Evolutionary conservation across 2,797 vertebrate genomes (phyloP).

Genomic region (Labroides dimidiatus): DNA sequence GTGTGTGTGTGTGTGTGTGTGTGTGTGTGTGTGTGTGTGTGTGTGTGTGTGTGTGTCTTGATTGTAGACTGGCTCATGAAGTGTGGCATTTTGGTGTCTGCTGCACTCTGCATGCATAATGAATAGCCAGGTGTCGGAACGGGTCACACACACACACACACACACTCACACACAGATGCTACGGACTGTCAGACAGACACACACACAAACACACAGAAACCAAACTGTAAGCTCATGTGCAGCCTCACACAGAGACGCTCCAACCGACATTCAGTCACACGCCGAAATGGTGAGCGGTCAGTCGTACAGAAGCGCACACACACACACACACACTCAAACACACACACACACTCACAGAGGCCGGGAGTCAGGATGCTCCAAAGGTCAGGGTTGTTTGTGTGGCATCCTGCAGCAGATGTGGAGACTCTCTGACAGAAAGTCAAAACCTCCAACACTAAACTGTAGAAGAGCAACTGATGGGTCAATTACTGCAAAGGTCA

Average conservation of each 20-base stretch:
- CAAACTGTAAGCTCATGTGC: conserved; percentile 30
- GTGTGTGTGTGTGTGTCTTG: conserved; percentile 48
- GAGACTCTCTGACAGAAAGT: conserved; percentile 86
- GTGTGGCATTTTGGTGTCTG: conserved; percentile 87
- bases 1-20: conserved; percentile 7
- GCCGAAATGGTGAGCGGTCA: conserved; percentile 30
- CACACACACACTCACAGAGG: conserved; percentile 14
- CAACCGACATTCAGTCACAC: conserved; percentile 20
- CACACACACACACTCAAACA: conserved; percentile 12
- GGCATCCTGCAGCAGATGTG: conserved; percentile 87
- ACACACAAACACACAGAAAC: conserved; percentile 25
- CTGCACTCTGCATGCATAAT: conserved; percentile 87
- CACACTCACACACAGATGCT: conserved; percentile 18
- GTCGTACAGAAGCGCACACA: conserved; percentile 22
- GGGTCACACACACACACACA: conserved; percentile 51
- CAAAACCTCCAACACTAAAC: conserved; percentile 78
- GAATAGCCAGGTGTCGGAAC: conserved; percentile 82
- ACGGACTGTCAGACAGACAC: conserved; percentile 6
- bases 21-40: conserved; percentile 11
- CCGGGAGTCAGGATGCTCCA: conserved; percentile 81
- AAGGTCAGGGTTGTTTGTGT: conserved; percentile 88
- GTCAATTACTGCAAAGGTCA: conserved; percentile 89
- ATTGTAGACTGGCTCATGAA: conserved; percentile 77
- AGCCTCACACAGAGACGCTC: conserved; percentile 37
- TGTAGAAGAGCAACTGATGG: conserved; percentile 86